Evolutionary conservation across 2,797 vertebrate species (phyloP).

Genomic region (Rhinella marina): DNA sequence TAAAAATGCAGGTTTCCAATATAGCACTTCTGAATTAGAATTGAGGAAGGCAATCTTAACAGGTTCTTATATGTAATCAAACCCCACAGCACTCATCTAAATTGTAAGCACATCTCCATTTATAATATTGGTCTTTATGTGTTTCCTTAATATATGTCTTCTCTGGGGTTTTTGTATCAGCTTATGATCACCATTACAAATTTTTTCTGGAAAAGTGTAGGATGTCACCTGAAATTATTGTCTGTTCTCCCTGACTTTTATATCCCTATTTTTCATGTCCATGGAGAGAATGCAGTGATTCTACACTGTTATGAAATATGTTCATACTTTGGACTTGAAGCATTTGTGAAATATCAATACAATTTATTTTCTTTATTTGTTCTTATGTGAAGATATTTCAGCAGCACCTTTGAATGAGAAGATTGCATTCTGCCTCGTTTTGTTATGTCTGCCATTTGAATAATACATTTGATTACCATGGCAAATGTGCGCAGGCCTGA

Average conservation of each 20-base stretch:
- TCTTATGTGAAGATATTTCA: slow-evolving; percentile 60
- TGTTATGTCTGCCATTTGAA: slow-evolving; percentile 75
- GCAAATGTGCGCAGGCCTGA: slow-evolving; percentile 72
- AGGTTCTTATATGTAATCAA: background rate
- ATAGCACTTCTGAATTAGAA: background rate
- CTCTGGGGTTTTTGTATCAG: slow-evolving; percentile 29
- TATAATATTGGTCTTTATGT: slow-evolving; percentile 14
- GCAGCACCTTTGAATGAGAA: slow-evolving; percentile 65
- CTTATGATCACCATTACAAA: slow-evolving; percentile 28
- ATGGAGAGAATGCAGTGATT: slow-evolving; percentile 19
- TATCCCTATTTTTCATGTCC: slow-evolving; percentile 32
- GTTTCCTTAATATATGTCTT: background rate
- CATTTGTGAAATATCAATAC: slow-evolving; percentile 34
- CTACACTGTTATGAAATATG: slow-evolving; percentile 35
- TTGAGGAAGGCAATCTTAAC: background rate
- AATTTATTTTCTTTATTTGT: slow-evolving; percentile 46
- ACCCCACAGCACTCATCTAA: background rate
- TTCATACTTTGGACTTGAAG: slow-evolving; percentile 28
- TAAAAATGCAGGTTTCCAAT: too few species aligned
- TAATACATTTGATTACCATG: slow-evolving; percentile 81
- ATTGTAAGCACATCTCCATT: slow-evolving; percentile 9
- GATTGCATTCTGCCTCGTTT: slow-evolving; percentile 68
- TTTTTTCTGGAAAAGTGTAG: slow-evolving; percentile 32
- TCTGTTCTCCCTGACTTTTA: slow-evolving; percentile 67
- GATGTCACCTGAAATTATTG: slow-evolving; percentile 66